Percentiles rank a stretch among this genome's conserved stretches.
These are phyloP conservation scores for Drepana arcuata DNA, from an alignment of 1,140 invertebrate species.

Conservation along the genomic window DNA sequence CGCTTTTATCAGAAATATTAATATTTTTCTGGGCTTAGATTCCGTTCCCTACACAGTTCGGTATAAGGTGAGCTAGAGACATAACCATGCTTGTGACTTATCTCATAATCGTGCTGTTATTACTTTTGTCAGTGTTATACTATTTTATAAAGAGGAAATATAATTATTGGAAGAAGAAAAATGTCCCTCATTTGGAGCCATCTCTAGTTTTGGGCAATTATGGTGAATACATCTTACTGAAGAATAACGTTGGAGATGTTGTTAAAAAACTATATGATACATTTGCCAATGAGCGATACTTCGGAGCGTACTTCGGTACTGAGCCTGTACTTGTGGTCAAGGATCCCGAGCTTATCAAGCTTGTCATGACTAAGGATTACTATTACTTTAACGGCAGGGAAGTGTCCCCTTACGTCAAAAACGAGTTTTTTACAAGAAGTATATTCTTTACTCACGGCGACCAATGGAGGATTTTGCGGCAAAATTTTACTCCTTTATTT, in stretches of 20 bases:
- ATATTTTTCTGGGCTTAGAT: too few relatives aligned
- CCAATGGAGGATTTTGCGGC: constrained; percentile 72
- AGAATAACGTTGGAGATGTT: constrained; percentile 15
- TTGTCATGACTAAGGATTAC: constrained; percentile 66
- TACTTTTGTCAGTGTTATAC: too few relatives aligned
- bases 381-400: constrained; percentile 66
- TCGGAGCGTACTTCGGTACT: constrained; percentile 52
- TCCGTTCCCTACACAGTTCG: too few relatives aligned
- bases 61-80: too few relatives aligned
- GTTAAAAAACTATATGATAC: constrained; percentile 24
- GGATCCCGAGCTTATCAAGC: constrained; percentile 64
- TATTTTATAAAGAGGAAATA: constrained; percentile 16
- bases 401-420: constrained; percentile 54
- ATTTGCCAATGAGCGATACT: constrained; percentile 38
- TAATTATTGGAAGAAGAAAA: constrained; percentile 49
- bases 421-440: constrained; percentile 36
- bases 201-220: constrained; percentile 50
- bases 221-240: constrained; percentile 30
- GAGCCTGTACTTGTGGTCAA: constrained; percentile 55
- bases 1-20: too few relatives aligned
- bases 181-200: constrained; percentile 40
- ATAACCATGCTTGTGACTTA: too few relatives aligned
- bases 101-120: too few relatives aligned
- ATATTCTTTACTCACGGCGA: constrained; percentile 52
- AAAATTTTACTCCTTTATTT: constrained; percentile 75